Percentiles rank a stretch among this genome's conserved stretches.
phyloP scores from a whole-genome alignment of 2,797 vertebrate species.

The Sebastes jordani region DNA sequence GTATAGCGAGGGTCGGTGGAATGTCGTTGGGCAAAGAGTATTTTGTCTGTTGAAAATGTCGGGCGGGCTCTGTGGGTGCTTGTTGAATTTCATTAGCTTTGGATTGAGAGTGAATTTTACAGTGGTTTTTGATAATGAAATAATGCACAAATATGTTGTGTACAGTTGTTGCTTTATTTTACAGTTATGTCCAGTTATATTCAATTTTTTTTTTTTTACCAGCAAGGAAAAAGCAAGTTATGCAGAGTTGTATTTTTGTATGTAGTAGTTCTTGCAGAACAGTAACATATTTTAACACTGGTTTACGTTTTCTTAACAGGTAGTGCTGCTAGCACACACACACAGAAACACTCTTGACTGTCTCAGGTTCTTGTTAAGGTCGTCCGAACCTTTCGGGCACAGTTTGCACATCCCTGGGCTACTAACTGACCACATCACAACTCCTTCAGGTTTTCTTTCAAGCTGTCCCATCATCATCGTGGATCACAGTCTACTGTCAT shows the following conservation, averaged over 20 bases:
- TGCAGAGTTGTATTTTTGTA: constrained; percentile 76
- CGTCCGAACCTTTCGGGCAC: constrained; percentile 66
- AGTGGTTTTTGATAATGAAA: constrained; percentile 62
- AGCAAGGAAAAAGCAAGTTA: constrained; percentile 59
- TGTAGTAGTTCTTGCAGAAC: constrained; percentile 71
- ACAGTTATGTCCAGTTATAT: constrained; percentile 45
- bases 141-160: constrained; percentile 67
- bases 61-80: constrained; percentile 47
- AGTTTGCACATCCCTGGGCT: constrained; percentile 78
- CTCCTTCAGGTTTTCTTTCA: constrained; percentile 73
- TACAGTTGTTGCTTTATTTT: constrained; percentile 57
- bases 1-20: constrained; percentile 65
- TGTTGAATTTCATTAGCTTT: constrained; percentile 51
- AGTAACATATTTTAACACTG: constrained; percentile 79
- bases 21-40: constrained; percentile 54
- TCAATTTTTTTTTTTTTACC: constrained; percentile 46
- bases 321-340: constrained; percentile 70
- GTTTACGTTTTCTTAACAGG: constrained; percentile 68
- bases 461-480: constrained; percentile 58
- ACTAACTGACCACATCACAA: constrained; percentile 71
- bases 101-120: constrained; percentile 47
- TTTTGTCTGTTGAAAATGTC: constrained; percentile 56
- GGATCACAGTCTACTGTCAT: constrained; percentile 69
- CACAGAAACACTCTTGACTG: constrained; percentile 63
- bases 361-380: constrained; percentile 80